Percentiles rank a stretch among this genome's conserved stretches.
Conservation (phyloP, 2,888 invertebrate genomes). For the Pyrrhia umbra region DNA sequence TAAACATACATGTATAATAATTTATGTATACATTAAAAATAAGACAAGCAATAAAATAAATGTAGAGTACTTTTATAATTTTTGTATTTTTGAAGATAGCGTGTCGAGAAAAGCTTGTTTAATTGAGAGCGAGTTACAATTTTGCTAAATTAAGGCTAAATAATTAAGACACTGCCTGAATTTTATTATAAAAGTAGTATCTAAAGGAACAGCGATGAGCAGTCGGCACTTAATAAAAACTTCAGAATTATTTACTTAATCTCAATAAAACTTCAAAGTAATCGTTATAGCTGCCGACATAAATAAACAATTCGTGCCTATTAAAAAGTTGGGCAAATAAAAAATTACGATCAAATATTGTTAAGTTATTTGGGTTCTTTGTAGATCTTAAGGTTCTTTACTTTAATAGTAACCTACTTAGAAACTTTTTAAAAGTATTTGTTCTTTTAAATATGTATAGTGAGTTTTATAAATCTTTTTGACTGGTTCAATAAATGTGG, state of each 20-base stretch:
- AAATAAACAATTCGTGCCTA: conserved; percentile 64
- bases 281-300: conserved; percentile 50
- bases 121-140: too few species aligned
- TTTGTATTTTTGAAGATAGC: too few species aligned
- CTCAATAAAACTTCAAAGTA: conserved; percentile 44
- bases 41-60: too few species aligned
- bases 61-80: too few species aligned
- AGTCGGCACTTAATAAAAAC: conserved; percentile 24
- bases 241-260: conserved; percentile 36
- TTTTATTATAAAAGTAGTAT: not conserved
- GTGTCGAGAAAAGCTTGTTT: too few species aligned
- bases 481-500: too few species aligned
- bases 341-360: conserved; percentile 62
- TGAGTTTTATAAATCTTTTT: not conserved
- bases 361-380: conserved; percentile 57
- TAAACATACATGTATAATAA: too few species aligned
- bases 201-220: conserved; percentile 4
- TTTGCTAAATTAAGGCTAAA: too few species aligned
- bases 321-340: conserved; percentile 64
- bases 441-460: not conserved
- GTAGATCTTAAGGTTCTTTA: conserved; percentile 19
- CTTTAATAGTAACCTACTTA: conserved; percentile 18
- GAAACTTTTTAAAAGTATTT: conserved; percentile 1
- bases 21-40: too few species aligned
- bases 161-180: not conserved